Conservation (phyloP, 2,797 vertebrate genomes). For the Melanotaenia parkinsoni region DNA sequence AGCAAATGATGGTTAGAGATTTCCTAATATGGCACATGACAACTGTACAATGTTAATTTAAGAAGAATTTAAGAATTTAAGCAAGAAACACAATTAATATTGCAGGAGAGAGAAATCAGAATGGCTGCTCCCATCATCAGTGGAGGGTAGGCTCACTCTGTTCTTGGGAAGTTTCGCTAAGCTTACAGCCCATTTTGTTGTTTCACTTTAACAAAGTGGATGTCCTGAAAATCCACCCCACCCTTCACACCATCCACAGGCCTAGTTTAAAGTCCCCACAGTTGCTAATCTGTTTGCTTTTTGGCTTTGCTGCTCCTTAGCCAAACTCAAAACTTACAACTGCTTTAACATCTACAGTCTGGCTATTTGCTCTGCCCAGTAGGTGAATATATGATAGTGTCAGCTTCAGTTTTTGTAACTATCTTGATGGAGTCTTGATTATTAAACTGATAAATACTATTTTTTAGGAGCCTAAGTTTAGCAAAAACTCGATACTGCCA, state of each 20-base stretch:
- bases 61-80: no score
- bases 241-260: constrained; percentile 48
- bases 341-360: constrained; percentile 43
- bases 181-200: constrained; percentile 59
- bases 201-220: constrained; percentile 65
- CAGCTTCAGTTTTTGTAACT: constrained; percentile 29
- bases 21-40: constrained; percentile 26
- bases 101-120: constrained; percentile 22
- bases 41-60: constrained; percentile 20
- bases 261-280: constrained; percentile 57
- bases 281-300: constrained; percentile 64
- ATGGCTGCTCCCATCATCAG: constrained; percentile 33
- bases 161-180: constrained; percentile 49
- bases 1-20: constrained; percentile 2
- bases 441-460: constrained; percentile 39
- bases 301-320: constrained; percentile 45
- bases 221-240: constrained; percentile 60
- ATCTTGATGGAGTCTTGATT: constrained; percentile 3
- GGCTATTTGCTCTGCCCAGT: constrained; percentile 40
- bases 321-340: constrained; percentile 49
- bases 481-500: constrained; percentile 33
- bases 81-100: constrained; percentile 27
- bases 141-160: constrained; percentile 40
- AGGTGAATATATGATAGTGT: constrained; percentile 2
- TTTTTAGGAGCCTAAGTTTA: constrained; percentile 40